These are phyloP conservation scores for Petrocephalus schoutedeni DNA, from an alignment of 2,797 vertebrate species.

Conservation along the genomic window DNA sequence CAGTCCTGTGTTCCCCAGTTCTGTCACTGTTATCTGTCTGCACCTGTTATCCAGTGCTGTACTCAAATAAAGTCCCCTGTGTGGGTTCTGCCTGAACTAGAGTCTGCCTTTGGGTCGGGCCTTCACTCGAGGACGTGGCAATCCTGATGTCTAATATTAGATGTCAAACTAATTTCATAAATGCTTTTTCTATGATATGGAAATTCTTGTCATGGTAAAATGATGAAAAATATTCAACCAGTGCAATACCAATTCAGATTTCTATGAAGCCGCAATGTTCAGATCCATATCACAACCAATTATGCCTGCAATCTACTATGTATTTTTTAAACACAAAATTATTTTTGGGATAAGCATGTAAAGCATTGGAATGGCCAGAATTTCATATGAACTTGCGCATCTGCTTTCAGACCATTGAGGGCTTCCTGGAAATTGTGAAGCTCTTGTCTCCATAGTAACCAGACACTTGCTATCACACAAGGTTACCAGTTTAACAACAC, in stretches of 20 bases:
- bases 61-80: too few species aligned
- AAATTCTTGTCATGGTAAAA: not conserved
- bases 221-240: not conserved
- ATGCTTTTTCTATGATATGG: not conserved
- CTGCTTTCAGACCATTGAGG: conserved; percentile 11
- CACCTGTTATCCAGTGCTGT: too few species aligned
- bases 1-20: too few species aligned
- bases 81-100: too few species aligned
- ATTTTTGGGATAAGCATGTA: not conserved
- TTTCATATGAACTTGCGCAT: not conserved
- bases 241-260: not conserved
- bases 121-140: too few species aligned
- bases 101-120: too few species aligned
- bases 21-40: too few species aligned
- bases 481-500: not conserved
- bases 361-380: not conserved
- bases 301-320: not conserved
- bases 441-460: conserved; percentile 38
- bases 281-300: not conserved
- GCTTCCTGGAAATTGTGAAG: conserved; percentile 8
- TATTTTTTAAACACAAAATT: not conserved
- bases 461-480: conserved; percentile 27
- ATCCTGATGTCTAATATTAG: not conserved
- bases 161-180: not conserved
- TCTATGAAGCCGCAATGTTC: not conserved